Percentiles rank a stretch among this genome's conserved stretches.
Conservation (phyloP, 2,113 vertebrate species). For the Nothoprocta perdicaria region DNA sequence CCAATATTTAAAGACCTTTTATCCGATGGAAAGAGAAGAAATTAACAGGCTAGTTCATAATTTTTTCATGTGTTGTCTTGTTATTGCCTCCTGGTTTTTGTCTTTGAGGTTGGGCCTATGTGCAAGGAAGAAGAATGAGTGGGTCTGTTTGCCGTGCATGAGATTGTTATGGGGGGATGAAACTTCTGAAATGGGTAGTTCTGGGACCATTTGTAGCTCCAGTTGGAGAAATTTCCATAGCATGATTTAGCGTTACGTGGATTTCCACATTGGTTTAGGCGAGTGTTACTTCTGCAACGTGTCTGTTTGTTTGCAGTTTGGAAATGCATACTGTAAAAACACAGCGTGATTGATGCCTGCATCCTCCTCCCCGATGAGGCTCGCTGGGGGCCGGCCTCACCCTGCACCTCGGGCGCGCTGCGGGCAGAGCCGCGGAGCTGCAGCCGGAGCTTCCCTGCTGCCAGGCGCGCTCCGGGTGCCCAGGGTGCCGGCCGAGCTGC, state of each 20-base stretch:
- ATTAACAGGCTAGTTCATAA: rapidly evolving
- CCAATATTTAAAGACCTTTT: neutral
- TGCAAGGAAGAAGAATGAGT: neutral
- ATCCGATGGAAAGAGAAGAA: neutral
- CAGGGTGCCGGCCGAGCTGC: neutral
- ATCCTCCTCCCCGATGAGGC: neutral
- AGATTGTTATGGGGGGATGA: neutral
- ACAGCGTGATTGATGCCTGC: neutral
- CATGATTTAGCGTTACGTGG: neutral
- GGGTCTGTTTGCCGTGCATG: neutral
- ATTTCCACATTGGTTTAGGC: neutral
- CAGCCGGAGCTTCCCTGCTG: neutral
- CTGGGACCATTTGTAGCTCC: neutral
- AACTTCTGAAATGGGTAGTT: neutral
- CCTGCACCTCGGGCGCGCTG: neutral
- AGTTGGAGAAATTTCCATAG: neutral
- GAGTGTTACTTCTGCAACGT: neutral
- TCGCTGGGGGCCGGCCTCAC: neutral
- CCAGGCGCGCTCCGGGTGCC: neutral
- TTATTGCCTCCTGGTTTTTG: neutral
- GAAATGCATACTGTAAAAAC: neutral
- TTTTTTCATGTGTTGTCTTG: neutral
- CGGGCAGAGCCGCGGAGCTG: neutral
- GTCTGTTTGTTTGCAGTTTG: neutral
- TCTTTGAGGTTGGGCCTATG: neutral